Percentiles rank a stretch among this genome's conserved stretches.
Conservation (phyloP, 2,797 vertebrate species). For the Nyctibius grandis region DNA sequence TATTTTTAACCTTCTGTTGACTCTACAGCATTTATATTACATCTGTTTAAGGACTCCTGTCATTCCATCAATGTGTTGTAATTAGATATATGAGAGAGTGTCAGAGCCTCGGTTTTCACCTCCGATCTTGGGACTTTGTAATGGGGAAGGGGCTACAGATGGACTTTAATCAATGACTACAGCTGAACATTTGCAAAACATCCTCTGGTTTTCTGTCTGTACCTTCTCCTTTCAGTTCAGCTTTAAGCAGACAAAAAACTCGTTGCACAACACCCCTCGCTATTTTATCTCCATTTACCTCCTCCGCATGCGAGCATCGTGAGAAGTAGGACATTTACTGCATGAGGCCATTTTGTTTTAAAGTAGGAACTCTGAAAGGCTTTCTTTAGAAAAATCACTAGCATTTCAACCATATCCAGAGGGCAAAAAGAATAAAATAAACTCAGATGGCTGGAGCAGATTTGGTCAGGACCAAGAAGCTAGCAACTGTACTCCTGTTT, state of each 20-base stretch:
- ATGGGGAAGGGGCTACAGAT: not conserved
- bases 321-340: conserved; percentile 4
- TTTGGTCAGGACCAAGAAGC: conserved; percentile 15
- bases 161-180: not conserved
- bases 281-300: conserved; percentile 28
- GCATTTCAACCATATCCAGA: conserved; percentile 23
- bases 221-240: conserved; percentile 4
- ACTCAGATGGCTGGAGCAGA: conserved; percentile 35
- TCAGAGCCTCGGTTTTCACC: not conserved
- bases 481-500: conserved; percentile 14
- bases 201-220: not conserved
- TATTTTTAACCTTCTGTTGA: not conserved
- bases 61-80: not conserved
- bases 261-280: not conserved
- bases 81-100: not conserved
- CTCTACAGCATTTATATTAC: not conserved
- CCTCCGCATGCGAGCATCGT: not conserved
- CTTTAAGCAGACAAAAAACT: not conserved
- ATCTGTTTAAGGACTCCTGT: not conserved
- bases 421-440: conserved; percentile 23
- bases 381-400: conserved; percentile 24
- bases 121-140: not conserved
- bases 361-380: not conserved
- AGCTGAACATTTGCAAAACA: not conserved
- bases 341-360: conserved; percentile 22